These are phyloP conservation scores for Drosophila truncata DNA, from an alignment of 1,140 invertebrate species.

Conservation along the genomic window DNA sequence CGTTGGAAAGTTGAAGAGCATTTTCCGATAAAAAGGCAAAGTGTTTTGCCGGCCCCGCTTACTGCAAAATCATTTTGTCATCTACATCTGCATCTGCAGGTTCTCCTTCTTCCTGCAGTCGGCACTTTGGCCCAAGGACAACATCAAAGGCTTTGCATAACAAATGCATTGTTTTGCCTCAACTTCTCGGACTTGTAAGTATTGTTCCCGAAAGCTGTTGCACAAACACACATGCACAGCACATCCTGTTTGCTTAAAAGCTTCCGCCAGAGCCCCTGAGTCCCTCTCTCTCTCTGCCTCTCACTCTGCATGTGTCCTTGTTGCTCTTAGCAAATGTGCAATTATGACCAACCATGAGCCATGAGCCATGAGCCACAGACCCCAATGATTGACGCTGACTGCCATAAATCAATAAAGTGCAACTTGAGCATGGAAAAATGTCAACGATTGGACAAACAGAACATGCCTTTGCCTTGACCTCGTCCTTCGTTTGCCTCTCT, in stretches of 20 bases:
- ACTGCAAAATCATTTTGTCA: slow-evolving; percentile 65
- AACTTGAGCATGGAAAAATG: slow-evolving; percentile 75
- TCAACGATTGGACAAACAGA: slow-evolving; percentile 57
- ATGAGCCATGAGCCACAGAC: slow-evolving; percentile 27
- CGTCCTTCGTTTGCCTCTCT: neutral
- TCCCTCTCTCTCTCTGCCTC: too few relatives aligned
- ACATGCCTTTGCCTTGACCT: slow-evolving; percentile 30
- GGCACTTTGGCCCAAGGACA: slow-evolving; percentile 63
- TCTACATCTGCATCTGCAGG: slow-evolving; percentile 47
- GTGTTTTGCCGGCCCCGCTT: slow-evolving; percentile 28
- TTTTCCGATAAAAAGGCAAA: slow-evolving; percentile 48
- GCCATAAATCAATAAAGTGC: slow-evolving; percentile 78
- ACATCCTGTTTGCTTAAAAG: slow-evolving; percentile 82
- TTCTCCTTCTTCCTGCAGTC: slow-evolving; percentile 20
- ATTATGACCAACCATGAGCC: slow-evolving; percentile 62
- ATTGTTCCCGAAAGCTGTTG: slow-evolving; percentile 75
- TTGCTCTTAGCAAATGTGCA: slow-evolving; percentile 68
- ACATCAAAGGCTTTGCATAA: slow-evolving; percentile 82
- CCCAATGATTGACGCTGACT: slow-evolving; percentile 68
- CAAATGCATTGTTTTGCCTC: slow-evolving; percentile 76
- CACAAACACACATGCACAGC: slow-evolving; percentile 48
- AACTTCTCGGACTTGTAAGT: slow-evolving; percentile 70
- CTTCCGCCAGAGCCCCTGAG: slow-evolving; percentile 50
- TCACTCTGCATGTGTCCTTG: slow-evolving; percentile 36
- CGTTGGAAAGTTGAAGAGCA: slow-evolving; percentile 37